A percentile compares a stretch with the other conserved stretches of the same genome.
phyloP scores from a whole-genome alignment of 1,140 invertebrate species.

The Metaphire vulgaris region DNA sequence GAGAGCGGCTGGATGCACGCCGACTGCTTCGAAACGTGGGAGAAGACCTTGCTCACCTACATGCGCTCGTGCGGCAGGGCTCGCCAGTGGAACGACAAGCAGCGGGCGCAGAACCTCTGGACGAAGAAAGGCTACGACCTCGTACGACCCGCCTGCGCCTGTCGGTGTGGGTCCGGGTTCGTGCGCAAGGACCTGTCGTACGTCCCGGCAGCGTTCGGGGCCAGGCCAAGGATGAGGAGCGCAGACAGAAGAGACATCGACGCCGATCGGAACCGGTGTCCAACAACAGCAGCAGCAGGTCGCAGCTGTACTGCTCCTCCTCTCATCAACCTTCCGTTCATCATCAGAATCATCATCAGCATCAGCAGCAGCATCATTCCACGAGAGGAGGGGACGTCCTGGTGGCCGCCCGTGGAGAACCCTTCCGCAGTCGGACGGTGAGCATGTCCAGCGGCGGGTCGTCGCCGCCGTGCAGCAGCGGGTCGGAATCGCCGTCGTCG shows the following conservation, averaged over 20 bases:
- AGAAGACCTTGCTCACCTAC: slow-evolving; percentile 75
- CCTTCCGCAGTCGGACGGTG: slow-evolving; percentile 32
- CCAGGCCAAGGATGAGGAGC: slow-evolving; percentile 36
- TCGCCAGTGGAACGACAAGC: slow-evolving; percentile 85
- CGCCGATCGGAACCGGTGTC: slow-evolving; percentile 41
- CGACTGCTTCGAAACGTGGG: slow-evolving; percentile 89
- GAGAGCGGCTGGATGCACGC: slow-evolving; percentile 86
- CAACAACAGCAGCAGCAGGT: slow-evolving; percentile 38
- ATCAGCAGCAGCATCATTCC: no score
- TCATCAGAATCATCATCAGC: no score
- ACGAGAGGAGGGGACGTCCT: background rate
- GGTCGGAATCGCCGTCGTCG: slow-evolving; percentile 31
- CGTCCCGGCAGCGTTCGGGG: slow-evolving; percentile 57
- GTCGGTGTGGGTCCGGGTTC: slow-evolving; percentile 73
- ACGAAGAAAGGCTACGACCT: slow-evolving; percentile 94
- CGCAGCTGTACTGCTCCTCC: no score
- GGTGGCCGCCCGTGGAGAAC: background rate
- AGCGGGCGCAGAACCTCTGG: slow-evolving; percentile 89
- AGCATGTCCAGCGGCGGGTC: slow-evolving; percentile 42
- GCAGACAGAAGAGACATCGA: slow-evolving; percentile 50
- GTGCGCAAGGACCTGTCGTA: slow-evolving; percentile 90
- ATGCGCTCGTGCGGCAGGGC: slow-evolving; percentile 81
- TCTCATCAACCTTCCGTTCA: background rate
- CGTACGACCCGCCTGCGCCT: slow-evolving; percentile 76
- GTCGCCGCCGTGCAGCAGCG: slow-evolving; percentile 32